These are phyloP conservation scores for Caerostris extrusa DNA, from an alignment of 1,140 invertebrate species.

Conservation along the genomic window DNA sequence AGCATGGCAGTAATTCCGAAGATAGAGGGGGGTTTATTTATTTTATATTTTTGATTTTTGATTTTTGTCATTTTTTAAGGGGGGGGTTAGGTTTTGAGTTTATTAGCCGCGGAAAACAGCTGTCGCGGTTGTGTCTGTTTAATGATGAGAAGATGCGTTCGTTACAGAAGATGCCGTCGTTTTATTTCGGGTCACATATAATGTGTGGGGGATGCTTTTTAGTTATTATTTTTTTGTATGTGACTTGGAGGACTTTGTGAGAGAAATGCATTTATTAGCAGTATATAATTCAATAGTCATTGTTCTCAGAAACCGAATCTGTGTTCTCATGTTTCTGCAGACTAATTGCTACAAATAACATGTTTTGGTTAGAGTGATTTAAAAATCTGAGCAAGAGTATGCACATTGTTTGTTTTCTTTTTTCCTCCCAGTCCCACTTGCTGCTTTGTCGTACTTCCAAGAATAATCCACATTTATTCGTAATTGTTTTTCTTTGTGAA, in stretches of 20 bases:
- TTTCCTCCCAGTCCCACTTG: too few species aligned
- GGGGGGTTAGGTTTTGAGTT: background rate
- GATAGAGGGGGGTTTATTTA: background rate
- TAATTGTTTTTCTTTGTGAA: too few species aligned
- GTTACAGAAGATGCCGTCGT: background rate
- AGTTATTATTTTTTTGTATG: background rate
- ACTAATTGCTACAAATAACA: too few species aligned
- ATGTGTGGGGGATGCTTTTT: background rate
- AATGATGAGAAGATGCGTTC: background rate
- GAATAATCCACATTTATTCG: too few species aligned
- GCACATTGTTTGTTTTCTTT: too few species aligned
- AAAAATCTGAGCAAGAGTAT: too few species aligned
- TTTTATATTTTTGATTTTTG: background rate
- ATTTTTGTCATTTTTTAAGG: background rate
- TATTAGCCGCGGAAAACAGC: conserved; percentile 23
- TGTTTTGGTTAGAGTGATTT: too few species aligned
- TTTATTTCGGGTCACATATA: background rate
- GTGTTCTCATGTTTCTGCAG: too few species aligned
- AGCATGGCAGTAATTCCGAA: background rate
- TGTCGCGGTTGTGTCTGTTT: conserved; percentile 22
- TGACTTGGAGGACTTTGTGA: background rate
- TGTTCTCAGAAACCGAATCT: too few species aligned
- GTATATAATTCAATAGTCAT: too few species aligned
- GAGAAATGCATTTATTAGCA: background rate
- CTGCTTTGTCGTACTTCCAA: too few species aligned